Base-by-base conservation (phyloP, 1,140 invertebrate species). In the Achatina immaculata region DNA sequence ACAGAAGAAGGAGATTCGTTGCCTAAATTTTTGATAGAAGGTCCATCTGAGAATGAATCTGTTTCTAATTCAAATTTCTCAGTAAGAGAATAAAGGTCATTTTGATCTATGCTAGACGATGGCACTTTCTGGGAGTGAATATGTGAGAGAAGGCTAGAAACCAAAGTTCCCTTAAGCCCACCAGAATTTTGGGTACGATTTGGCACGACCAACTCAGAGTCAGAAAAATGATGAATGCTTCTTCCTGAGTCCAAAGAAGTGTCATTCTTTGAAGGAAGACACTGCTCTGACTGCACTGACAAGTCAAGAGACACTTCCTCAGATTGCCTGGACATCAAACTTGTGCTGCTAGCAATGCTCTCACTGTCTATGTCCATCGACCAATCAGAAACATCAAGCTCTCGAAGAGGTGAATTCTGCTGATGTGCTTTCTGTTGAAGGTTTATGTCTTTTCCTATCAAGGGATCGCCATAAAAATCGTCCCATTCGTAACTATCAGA, bases 401-500 rank as follows among this genome's bases (percentile, higher is more conserved):
- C 51, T 24, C 42, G 3, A 36, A 58, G 0, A 31, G 36, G n/a
- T 24, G 48, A 7, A 34, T 62, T 34, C 14, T 58, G 36, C 16
- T 38, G 51, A 40, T 36, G 42, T 36, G 43, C 3, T 62, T 3
- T 83, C 76, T 69, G 84, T 81, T 31, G 87, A 86, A 0, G 85
- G 87, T 4, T 55, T 66, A 21, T 80, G 14, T 85, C 86, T 74
- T 80, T 78, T 21, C 87, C 88, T 11, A 89, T 85, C 9, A 89
- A 75, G 24, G 88, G 76, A 51, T 87, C 87, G 9, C 86, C 88
- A 71, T 86, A 86, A 55, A 86, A 86, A 78, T 90, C 89, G 83
- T 90, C 89, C 89, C 89, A 90, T 78, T 90, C 88, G 84, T 84
- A 89, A 80, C 82, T 85, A 76, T 86, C 86, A 36, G 58, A 58